Percentiles rank a stretch among this genome's conserved stretches.
Evolutionary conservation across 2,797 vertebrate species (phyloP).

Genomic region (Pseudochirops corinnae): DNA sequence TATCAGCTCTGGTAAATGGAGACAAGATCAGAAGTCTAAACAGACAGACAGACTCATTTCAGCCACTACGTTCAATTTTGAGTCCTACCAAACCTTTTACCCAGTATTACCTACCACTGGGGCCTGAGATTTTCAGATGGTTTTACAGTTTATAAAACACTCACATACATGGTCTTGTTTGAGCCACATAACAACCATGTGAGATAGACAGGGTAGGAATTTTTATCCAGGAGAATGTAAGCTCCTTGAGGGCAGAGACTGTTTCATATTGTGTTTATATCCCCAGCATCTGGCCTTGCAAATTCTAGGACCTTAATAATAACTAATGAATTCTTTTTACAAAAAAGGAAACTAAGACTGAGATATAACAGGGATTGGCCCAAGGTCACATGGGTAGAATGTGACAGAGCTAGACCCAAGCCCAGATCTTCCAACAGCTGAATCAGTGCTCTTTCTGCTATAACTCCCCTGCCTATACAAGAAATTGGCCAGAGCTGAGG

Average conservation of each 20-base stretch:
- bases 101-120: slow-evolving; percentile 15
- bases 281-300: neutral
- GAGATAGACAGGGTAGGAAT: neutral
- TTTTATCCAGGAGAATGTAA: neutral
- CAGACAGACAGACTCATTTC: slow-evolving; percentile 62
- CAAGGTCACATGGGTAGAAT: neutral
- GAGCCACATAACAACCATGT: neutral
- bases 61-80: slow-evolving; percentile 67
- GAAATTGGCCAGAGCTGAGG: neutral
- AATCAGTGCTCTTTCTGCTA: neutral
- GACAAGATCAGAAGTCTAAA: slow-evolving; percentile 58
- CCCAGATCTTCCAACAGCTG: neutral
- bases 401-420: neutral
- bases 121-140: neutral
- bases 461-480: neutral
- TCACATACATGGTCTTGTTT: neutral
- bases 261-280: neutral
- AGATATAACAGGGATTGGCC: neutral
- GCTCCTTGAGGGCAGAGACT: neutral
- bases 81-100: slow-evolving; percentile 65
- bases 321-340: neutral
- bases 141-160: neutral
- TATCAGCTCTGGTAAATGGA: slow-evolving; percentile 9
- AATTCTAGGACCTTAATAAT: neutral
- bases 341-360: neutral